phyloP scores from a whole-genome alignment of 2,113 vertebrate genomes.

The Numenius arquata region DNA sequence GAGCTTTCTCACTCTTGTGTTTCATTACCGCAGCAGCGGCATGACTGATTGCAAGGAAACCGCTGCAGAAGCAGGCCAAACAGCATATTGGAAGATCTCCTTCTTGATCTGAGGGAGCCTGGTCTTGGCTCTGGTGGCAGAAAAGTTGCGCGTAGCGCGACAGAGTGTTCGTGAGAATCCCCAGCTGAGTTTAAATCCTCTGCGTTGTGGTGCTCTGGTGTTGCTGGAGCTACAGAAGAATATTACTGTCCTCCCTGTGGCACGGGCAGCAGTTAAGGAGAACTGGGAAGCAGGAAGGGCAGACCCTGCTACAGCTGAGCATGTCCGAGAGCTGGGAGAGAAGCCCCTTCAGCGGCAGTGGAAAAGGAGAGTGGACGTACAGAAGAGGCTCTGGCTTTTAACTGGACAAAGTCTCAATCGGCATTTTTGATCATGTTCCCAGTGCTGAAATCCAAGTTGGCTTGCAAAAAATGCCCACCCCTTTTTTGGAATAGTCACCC shows the following conservation, averaged over 20 bases:
- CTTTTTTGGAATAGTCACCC: background rate
- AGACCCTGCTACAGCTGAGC: background rate
- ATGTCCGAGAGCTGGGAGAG: background rate
- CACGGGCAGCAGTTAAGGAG: background rate
- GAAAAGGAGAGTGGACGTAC: background rate
- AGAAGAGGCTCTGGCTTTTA: background rate
- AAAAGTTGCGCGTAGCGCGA: rapidly evolving
- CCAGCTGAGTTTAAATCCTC: background rate
- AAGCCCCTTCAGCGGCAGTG: background rate
- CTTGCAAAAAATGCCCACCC: background rate
- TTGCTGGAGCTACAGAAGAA: background rate
- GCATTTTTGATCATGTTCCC: rapidly evolving
- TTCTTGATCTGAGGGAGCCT: background rate
- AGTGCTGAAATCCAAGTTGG: background rate
- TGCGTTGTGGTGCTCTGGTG: rapidly evolving
- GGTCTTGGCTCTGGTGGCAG: background rate
- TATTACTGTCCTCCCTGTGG: background rate
- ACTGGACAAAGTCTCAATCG: background rate
- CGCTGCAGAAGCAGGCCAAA: background rate
- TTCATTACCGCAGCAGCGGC: background rate
- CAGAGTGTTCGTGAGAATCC: background rate
- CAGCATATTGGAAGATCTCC: background rate
- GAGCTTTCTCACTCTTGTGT: background rate
- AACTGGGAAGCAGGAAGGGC: background rate
- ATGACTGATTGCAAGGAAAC: background rate